Evolutionary conservation across 2,888 invertebrate species (phyloP), one percentile per base, ranked within the genome.

Genomic region (Macropis europaea): DNA sequence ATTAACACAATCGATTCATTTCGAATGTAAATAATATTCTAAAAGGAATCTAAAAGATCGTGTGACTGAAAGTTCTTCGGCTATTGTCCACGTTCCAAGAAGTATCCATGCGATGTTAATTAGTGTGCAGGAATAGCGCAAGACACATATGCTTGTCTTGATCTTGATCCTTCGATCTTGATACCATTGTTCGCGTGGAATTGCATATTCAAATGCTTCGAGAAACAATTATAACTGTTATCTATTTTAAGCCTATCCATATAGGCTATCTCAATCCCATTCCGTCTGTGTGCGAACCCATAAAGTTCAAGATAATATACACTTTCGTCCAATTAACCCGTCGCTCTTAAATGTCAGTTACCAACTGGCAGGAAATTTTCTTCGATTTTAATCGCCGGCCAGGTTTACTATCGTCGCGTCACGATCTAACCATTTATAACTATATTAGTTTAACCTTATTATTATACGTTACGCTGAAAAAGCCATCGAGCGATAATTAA

Each of bases 211-310:
- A 60, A 68, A 50, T n/a, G 48, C 42, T 50, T 57, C 54, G 59
- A 42, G 60, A 60, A 61, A 61, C 54, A 60, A 67, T 61, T 61
- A 71, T 56, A 71, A 70, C 40, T 24, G 53, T 66, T 70, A 70
- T 59, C 53, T 53, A 48, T 50, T 22, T 38, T 22, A 32, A 26
- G 48, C 17, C 42, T 68, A 54, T 61, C 56, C 53, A 30, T 26
- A 52, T n/a, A n/a, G n/a, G 50, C 38, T 56, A 52, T 57, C 56
- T 69, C 30, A 56, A 57, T 64, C 24, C 42, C 43, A 68, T 60
- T 30, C 36, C 59, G 48, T 47, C n/a, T n/a, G 53, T 36, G 36
- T 24, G 48, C 53, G 17, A 47, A 11, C 36, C 42, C 34, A 42
- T 47, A 70, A 70, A 70, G 40, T 42, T 42, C 9, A 17, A 67